Percentiles rank a stretch among this genome's conserved stretches.
Conservation (phyloP, 2,797 vertebrate genomes). For the Melopsittacus undulatus region DNA sequence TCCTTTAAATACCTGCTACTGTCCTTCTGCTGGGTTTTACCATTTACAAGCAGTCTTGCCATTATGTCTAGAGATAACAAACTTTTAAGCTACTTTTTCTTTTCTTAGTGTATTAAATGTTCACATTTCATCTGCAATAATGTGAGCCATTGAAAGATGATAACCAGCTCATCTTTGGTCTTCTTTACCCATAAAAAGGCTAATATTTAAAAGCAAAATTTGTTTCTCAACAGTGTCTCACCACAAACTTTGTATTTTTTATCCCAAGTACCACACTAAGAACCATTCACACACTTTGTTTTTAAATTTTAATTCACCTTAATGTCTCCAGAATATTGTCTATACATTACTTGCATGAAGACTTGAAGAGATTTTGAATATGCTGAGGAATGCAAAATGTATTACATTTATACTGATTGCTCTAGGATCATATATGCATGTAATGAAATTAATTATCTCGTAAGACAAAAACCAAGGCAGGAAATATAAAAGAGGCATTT, state of each 20-base stretch:
- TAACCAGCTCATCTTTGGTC: neutral
- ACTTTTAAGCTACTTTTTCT: neutral
- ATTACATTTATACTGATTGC: neutral
- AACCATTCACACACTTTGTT: neutral
- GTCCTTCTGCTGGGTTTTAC: neutral
- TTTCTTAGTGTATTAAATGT: neutral
- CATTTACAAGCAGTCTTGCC: neutral
- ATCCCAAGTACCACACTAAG: neutral
- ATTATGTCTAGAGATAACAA: neutral
- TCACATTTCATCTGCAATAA: neutral
- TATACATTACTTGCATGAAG: neutral
- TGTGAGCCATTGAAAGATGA: neutral
- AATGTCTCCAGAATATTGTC: neutral
- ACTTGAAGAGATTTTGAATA: neutral
- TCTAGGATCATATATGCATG: neutral
- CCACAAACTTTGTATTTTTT: neutral
- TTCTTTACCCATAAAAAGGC: neutral
- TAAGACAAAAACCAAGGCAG: neutral
- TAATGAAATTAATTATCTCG: neutral
- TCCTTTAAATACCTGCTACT: neutral
- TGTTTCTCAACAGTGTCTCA: neutral
- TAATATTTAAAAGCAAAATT: neutral
- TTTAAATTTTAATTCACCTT: neutral
- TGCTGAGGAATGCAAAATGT: neutral
- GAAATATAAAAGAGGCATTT: neutral